Percentiles rank a stretch among this genome's conserved stretches.
Conservation (phyloP, 2,113 vertebrate species). For the Heterotis niloticus region DNA sequence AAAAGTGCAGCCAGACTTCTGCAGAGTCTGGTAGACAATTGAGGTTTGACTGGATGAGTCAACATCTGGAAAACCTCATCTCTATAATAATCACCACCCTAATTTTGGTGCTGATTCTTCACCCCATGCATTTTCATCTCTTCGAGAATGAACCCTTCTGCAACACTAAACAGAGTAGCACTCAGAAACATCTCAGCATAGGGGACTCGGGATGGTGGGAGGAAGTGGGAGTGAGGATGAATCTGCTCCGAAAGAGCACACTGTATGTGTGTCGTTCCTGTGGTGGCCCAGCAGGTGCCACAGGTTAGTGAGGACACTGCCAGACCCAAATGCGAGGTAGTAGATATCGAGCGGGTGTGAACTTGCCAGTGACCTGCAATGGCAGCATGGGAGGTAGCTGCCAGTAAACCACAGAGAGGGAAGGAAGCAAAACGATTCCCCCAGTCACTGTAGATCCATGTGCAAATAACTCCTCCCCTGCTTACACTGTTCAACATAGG, state of each 20-base stretch:
- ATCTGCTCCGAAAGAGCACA: conserved; percentile 22
- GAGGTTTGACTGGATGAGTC: neutral
- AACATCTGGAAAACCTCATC: neutral
- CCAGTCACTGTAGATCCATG: conserved; percentile 53
- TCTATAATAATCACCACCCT: neutral
- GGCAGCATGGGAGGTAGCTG: conserved; percentile 52
- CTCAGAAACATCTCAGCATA: no score
- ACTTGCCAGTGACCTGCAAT: conserved; percentile 45
- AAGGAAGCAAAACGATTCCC: conserved; percentile 40
- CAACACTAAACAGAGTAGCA: neutral
- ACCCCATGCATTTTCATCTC: neutral
- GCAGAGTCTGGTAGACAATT: conserved; percentile 1
- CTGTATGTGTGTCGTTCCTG: neutral
- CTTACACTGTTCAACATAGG: conserved; percentile 44
- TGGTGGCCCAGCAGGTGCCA: conserved; percentile 34
- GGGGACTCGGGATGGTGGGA: neutral
- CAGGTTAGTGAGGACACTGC: conserved; percentile 42
- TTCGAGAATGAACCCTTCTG: neutral
- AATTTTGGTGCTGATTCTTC: neutral
- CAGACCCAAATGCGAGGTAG: conserved; percentile 64
- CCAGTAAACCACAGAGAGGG: conserved; percentile 43
- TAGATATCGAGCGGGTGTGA: conserved; percentile 56
- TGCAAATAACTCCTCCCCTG: conserved; percentile 55
- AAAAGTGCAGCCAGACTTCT: neutral
- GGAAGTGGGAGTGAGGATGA: conserved; percentile 3